Conservation (phyloP, 2,113 vertebrate species). For the Okapia johnstoni region DNA sequence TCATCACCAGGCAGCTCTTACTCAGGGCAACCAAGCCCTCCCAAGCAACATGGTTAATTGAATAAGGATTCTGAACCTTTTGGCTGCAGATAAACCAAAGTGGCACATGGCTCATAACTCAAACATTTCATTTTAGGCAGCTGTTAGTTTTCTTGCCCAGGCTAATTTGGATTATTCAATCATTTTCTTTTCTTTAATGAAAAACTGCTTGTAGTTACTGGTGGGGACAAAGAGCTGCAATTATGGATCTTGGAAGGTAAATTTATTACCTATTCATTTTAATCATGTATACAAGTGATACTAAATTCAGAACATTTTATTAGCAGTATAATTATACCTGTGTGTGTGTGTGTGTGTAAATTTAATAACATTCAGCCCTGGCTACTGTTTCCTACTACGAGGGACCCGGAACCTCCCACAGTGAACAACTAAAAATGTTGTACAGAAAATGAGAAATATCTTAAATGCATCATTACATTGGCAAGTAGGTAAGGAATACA, state of each 20-base stretch:
- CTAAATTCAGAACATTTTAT: conserved; percentile 41
- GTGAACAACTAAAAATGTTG: not conserved
- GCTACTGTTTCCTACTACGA: not conserved
- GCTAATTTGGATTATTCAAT: conserved; percentile 63
- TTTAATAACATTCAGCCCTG: not conserved
- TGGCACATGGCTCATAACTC: conserved; percentile 61
- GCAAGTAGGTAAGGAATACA: not conserved
- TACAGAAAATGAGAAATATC: conserved; percentile 2
- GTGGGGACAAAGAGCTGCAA: conserved; percentile 13
- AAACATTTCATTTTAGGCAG: conserved; percentile 61
- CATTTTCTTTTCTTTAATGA: conserved; percentile 51
- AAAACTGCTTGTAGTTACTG: conserved; percentile 52
- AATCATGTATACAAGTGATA: conserved; percentile 31
- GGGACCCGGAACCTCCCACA: not conserved
- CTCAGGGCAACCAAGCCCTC: conserved; percentile 30
- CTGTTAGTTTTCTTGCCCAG: conserved; percentile 50
- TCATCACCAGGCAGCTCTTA: conserved; percentile 57
- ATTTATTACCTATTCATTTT: conserved; percentile 38
- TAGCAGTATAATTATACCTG: not conserved
- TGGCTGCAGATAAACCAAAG: conserved; percentile 65
- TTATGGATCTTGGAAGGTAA: conserved; percentile 32
- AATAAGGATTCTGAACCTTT: conserved; percentile 48
- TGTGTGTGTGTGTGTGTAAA: not conserved
- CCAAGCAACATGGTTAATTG: conserved; percentile 57
- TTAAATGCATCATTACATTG: not conserved